Percentiles rank a stretch among this genome's conserved stretches.
These are phyloP conservation scores for Malacosoma neustria DNA, from an alignment of 2,888 invertebrate genomes.

Conservation along the genomic window DNA sequence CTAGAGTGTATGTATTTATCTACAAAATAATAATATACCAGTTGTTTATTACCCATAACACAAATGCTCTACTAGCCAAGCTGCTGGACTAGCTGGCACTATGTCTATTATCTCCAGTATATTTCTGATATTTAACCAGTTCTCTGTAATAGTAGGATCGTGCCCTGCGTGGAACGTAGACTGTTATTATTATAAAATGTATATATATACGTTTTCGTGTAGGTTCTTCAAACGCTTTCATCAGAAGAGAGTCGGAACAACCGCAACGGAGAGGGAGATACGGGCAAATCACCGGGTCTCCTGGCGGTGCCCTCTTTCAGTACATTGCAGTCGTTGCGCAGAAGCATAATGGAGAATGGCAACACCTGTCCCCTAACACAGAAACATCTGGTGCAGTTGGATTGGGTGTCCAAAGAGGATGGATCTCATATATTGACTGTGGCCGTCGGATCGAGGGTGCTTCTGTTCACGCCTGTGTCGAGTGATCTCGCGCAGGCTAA, in stretches of 20 bases:
- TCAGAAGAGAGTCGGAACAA: slow-evolving; percentile 82
- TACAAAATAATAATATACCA: too few relatives aligned
- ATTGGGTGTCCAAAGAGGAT: slow-evolving; percentile 99
- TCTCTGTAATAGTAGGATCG: too few relatives aligned
- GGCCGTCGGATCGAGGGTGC: slow-evolving; percentile 93
- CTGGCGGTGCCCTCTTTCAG: slow-evolving; percentile 93
- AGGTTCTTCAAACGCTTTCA: slow-evolving; percentile 85
- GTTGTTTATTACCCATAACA: too few relatives aligned
- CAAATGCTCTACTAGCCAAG: too few relatives aligned
- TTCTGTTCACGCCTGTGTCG: slow-evolving; percentile 94
- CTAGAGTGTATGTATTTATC: too few relatives aligned
- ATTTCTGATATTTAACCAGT: too few relatives aligned
- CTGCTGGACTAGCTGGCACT: too few relatives aligned
- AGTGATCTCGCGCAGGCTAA: slow-evolving; percentile 96
- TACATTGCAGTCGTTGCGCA: slow-evolving; percentile 88
- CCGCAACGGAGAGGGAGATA: slow-evolving; percentile 72
- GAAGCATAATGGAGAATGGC: slow-evolving; percentile 92
- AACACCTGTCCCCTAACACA: slow-evolving; percentile 93
- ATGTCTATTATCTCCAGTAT: too few relatives aligned
- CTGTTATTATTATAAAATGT: too few relatives aligned
- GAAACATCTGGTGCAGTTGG: slow-evolving; percentile 94
- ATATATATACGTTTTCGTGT: slow-evolving; percentile 1
- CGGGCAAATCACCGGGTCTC: slow-evolving; percentile 75
- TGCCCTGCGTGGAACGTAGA: too few relatives aligned
- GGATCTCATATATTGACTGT: slow-evolving; percentile 98